phyloP scores from a whole-genome alignment of 2,888 invertebrate species.

The Autographa pulchrina region DNA sequence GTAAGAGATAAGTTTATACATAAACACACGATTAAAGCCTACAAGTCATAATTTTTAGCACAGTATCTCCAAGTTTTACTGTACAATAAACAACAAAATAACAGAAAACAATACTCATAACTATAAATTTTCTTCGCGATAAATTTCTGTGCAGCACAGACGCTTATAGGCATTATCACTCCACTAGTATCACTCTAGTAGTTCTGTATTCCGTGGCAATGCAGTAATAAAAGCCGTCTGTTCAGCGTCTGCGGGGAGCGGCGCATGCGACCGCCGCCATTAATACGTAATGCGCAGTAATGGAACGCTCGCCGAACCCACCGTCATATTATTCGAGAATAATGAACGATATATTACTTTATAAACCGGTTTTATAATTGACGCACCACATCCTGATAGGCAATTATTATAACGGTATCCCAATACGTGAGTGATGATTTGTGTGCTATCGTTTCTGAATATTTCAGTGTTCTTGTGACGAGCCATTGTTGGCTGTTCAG shows the following conservation, averaged over 20 bases:
- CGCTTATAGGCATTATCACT: constrained; percentile 8
- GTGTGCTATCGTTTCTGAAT: constrained; percentile 26
- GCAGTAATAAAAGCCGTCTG: constrained; percentile 55
- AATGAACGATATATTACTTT: constrained; percentile 55
- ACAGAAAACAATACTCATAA: neutral
- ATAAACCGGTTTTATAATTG: constrained; percentile 58
- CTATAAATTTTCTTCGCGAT: neutral
- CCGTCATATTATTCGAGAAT: constrained; percentile 53
- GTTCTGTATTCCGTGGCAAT: constrained; percentile 23
- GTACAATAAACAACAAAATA: neutral
- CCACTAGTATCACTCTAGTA: constrained; percentile 30
- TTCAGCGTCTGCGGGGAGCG: constrained; percentile 55
- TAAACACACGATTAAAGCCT: neutral
- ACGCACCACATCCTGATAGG: constrained; percentile 20
- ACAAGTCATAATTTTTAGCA: neutral
- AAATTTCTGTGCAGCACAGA: neutral
- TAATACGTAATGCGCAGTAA: constrained; percentile 81
- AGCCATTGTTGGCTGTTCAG: neutral
- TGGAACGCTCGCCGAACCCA: constrained; percentile 68
- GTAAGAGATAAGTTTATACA: neutral
- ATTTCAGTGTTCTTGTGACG: constrained; percentile 2
- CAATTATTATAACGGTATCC: constrained; percentile 17
- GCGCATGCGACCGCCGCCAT: constrained; percentile 61
- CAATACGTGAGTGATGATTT: constrained; percentile 15
- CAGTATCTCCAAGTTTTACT: neutral